Percentiles rank a stretch among this genome's conserved stretches.
These are phyloP conservation scores for Rhadinocentrus ornatus DNA, from an alignment of 2,797 vertebrate species.

Conservation along the genomic window DNA sequence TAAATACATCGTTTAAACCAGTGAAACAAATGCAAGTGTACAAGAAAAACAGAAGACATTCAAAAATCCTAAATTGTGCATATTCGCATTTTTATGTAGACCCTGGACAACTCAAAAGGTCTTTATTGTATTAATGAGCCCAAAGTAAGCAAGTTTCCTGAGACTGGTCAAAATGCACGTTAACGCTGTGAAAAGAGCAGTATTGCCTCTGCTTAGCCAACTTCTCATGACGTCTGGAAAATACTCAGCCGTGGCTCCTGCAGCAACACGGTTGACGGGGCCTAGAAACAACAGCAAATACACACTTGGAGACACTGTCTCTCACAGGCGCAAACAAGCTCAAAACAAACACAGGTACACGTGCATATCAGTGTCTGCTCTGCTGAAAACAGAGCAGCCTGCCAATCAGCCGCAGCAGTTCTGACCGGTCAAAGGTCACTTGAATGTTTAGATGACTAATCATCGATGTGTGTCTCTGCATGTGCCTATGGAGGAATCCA, in stretches of 20 bases:
- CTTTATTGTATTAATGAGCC: neutral
- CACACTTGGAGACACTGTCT: conserved; percentile 14
- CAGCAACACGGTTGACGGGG: conserved; percentile 32
- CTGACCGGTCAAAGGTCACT: conserved; percentile 41
- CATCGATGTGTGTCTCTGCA: conserved; percentile 18
- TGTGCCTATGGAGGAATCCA: neutral
- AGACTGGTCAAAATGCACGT: conserved; percentile 27
- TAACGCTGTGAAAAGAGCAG: conserved; percentile 36
- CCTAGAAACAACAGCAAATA: conserved; percentile 38
- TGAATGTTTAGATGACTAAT: conserved; percentile 53
- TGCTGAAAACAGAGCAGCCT: conserved; percentile 5
- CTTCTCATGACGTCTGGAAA: conserved; percentile 42
- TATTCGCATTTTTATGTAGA: conserved; percentile 7
- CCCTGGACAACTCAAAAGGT: conserved; percentile 1
- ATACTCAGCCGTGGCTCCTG: conserved; percentile 25
- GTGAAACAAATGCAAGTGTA: conserved; percentile 12
- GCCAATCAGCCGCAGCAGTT: conserved; percentile 36
- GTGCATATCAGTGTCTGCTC: conserved; percentile 25
- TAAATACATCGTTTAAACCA: conserved; percentile 46
- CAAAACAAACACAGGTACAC: conserved; percentile 29
- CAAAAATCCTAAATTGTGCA: neutral
- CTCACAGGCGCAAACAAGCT: conserved; percentile 31
- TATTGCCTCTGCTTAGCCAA: conserved; percentile 18
- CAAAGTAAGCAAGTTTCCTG: neutral
- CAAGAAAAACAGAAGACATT: neutral